phyloP scores from a whole-genome alignment of 1,140 invertebrate species.

The Neodiprion virginianus region DNA sequence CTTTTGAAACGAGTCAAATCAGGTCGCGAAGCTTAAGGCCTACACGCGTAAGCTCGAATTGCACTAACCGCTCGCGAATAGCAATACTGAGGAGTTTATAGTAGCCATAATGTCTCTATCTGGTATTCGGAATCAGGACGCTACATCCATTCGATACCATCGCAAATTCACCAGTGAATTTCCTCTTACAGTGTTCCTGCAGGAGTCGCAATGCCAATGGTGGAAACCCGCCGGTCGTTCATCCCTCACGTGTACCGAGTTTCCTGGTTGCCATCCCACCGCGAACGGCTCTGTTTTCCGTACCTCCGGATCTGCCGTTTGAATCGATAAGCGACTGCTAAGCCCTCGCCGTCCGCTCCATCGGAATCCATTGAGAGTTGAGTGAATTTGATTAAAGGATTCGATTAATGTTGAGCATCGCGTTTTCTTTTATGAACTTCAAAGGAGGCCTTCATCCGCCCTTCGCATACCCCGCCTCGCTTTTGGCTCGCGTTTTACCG shows the following conservation, averaged over 20 bases:
- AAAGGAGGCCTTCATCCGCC: constrained; percentile 25
- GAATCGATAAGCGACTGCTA: constrained; percentile 41
- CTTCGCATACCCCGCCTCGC: neutral
- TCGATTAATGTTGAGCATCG: constrained; percentile 46
- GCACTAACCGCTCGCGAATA: too few species aligned
- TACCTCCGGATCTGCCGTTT: constrained; percentile 23
- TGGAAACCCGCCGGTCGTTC: neutral
- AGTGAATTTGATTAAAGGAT: constrained; percentile 44
- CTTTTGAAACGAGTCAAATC: too few species aligned
- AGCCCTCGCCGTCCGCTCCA: constrained; percentile 11
- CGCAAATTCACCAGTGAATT: neutral
- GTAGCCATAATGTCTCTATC: too few species aligned
- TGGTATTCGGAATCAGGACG: too few species aligned
- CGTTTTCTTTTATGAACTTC: constrained; percentile 35
- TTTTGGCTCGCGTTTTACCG: constrained; percentile 10
- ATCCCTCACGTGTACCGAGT: neutral
- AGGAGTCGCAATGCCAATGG: too few species aligned
- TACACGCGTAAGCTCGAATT: too few species aligned
- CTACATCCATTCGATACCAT: neutral
- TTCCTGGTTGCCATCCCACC: neutral
- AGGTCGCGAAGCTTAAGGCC: too few species aligned
- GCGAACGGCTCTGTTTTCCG: neutral
- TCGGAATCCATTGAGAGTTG: constrained; percentile 28
- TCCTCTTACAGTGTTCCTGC: too few species aligned
- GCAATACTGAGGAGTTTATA: too few species aligned